A percentile compares a stretch with the other conserved stretches of the same genome.
phyloP scores from a whole-genome alignment of 2,113 vertebrate genomes.

The Neomonachus schauinslandi region DNA sequence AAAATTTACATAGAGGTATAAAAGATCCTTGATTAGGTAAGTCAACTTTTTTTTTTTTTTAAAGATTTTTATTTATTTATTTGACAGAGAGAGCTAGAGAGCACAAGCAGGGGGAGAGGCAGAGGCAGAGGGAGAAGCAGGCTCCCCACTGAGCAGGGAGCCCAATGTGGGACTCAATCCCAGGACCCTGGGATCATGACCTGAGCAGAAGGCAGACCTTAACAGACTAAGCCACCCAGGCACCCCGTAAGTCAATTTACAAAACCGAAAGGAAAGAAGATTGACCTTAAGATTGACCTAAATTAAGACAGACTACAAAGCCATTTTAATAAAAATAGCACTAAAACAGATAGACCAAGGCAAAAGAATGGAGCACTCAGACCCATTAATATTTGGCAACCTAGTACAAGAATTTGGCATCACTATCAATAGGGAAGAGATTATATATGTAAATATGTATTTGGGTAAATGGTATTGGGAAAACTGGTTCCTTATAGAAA shows the following conservation, averaged over 20 bases:
- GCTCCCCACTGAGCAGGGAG: neutral
- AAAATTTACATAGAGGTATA: neutral
- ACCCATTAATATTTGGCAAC: neutral
- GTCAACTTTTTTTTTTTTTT: neutral
- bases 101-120: no score
- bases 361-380: no score
- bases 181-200: neutral
- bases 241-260: neutral
- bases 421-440: neutral
- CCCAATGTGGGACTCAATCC: neutral
- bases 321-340: neutral
- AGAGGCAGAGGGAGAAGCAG: no score
- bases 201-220: no score
- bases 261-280: neutral
- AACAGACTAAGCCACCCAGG: neutral
- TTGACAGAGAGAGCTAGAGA: no score
- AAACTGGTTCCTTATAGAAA: neutral
- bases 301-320: neutral
- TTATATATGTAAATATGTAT: neutral
- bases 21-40: neutral
- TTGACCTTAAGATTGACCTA: neutral
- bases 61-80: no score
- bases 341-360: neutral
- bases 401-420: neutral
- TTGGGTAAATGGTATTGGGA: neutral